Percentiles rank a stretch among this genome's conserved stretches.
Evolutionary conservation across 2,888 invertebrate species (phyloP).

Genomic region (Drosophila fungiperda): DNA sequence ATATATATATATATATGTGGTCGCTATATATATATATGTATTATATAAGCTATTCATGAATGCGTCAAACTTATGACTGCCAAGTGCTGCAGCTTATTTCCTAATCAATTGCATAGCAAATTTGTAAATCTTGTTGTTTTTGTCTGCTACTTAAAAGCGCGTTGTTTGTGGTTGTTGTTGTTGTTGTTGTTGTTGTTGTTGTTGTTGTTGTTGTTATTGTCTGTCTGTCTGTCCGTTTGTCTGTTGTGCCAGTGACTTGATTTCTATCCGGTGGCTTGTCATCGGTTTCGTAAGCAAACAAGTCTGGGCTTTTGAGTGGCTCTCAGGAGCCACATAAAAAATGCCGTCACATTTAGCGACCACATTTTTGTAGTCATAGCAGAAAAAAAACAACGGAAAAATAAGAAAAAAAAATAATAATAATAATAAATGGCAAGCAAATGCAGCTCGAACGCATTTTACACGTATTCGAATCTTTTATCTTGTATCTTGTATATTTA

Average conservation of each 20-base stretch:
- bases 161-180: conserved; percentile 5
- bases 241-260: conserved; percentile 56
- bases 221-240: conserved; percentile 9
- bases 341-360: conserved; percentile 47
- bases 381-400: conserved; percentile 6
- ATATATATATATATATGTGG: conserved; percentile 1
- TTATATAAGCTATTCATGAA: background rate
- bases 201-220: conserved; percentile 6
- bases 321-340: conserved; percentile 37
- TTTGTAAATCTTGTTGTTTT: conserved; percentile 26
- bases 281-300: conserved; percentile 58
- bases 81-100: conserved; percentile 50
- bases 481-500: conserved; percentile 38
- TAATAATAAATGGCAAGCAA: conserved; percentile 29
- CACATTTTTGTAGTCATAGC: conserved; percentile 47
- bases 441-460: conserved; percentile 45
- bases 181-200: conserved; percentile 1
- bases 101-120: conserved; percentile 60
- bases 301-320: conserved; percentile 40
- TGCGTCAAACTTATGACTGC: background rate
- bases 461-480: conserved; percentile 42
- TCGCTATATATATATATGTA: conserved; percentile 1
- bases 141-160: conserved; percentile 27
- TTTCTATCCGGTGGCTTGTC: conserved; percentile 37
- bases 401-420: background rate